Evolutionary conservation across 2,113 vertebrate species (phyloP).

Genomic region (Amblyopsis rosae): DNA sequence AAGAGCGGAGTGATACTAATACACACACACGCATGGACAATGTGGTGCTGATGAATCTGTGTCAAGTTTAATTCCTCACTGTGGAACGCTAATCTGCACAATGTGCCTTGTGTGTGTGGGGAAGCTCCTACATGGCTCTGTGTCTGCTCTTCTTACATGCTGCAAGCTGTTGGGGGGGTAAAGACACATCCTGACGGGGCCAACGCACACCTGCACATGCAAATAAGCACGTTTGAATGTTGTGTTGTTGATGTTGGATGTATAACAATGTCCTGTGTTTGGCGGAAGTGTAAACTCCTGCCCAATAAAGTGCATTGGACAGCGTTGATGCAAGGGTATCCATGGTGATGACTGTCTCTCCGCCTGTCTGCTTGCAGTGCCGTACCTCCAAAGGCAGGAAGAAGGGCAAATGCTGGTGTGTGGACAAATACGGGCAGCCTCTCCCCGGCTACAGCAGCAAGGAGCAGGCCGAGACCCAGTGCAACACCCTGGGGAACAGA

Average conservation of each 20-base stretch:
- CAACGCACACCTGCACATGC: not conserved
- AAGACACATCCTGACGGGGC: not conserved
- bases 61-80: conserved; percentile 32
- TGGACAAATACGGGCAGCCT: conserved; percentile 93
- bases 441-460: conserved; percentile 82
- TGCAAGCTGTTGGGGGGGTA: not conserved
- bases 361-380: conserved; percentile 76
- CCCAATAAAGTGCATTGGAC: too few species aligned
- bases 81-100: conserved; percentile 39
- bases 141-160: not conserved
- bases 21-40: not conserved
- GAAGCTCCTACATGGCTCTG: not conserved
- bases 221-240: not conserved
- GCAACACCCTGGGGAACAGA: conserved; percentile 86
- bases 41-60: conserved; percentile 38
- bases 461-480: conserved; percentile 83
- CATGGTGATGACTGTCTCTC: not conserved
- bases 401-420: conserved; percentile 94
- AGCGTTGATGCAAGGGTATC: not conserved
- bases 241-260: too few species aligned
- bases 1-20: not conserved
- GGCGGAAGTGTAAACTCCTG: too few species aligned
- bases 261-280: too few species aligned
- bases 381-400: conserved; percentile 92
- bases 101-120: not conserved